Percentiles rank a stretch among this genome's conserved stretches.
Conservation (phyloP, 1,140 invertebrate genomes). For the Hetaerina americana region DNA sequence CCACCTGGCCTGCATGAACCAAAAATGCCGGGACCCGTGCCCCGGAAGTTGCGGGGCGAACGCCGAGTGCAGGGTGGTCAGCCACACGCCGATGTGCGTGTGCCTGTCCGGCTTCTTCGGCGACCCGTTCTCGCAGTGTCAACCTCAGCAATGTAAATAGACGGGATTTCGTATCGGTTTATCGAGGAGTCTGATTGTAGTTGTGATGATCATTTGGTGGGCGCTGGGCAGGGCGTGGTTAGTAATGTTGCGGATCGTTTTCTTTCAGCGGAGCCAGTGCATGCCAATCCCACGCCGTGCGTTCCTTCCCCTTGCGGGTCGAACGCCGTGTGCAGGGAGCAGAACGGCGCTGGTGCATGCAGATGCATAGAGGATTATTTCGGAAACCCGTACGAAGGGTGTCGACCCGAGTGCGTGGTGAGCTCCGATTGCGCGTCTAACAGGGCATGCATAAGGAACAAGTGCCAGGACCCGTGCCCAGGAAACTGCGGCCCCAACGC, state of each 20-base stretch:
- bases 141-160: constrained; percentile 20
- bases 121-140: constrained; percentile 50
- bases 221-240: background rate
- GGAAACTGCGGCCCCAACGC: constrained; percentile 40
- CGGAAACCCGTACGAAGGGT: constrained; percentile 38
- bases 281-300: constrained; percentile 38
- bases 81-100: constrained; percentile 57
- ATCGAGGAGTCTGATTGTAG: background rate
- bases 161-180: background rate
- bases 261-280: constrained; percentile 19
- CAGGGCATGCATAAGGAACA: constrained; percentile 35
- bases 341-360: constrained; percentile 34
- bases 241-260: background rate
- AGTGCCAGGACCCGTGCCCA: constrained; percentile 34
- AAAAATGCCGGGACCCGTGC: constrained; percentile 58
- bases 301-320: constrained; percentile 43
- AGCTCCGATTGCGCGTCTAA: constrained; percentile 40
- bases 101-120: constrained; percentile 52
- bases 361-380: constrained; percentile 34
- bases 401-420: constrained; percentile 41
- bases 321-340: constrained; percentile 40
- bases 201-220: background rate
- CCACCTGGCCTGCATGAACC: constrained; percentile 43
- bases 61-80: constrained; percentile 55
- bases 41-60: constrained; percentile 56